Evolutionary conservation across 2,888 invertebrate genomes (phyloP), one percentile per base, ranked within the genome.

Genomic region (Acronicta psi): DNA sequence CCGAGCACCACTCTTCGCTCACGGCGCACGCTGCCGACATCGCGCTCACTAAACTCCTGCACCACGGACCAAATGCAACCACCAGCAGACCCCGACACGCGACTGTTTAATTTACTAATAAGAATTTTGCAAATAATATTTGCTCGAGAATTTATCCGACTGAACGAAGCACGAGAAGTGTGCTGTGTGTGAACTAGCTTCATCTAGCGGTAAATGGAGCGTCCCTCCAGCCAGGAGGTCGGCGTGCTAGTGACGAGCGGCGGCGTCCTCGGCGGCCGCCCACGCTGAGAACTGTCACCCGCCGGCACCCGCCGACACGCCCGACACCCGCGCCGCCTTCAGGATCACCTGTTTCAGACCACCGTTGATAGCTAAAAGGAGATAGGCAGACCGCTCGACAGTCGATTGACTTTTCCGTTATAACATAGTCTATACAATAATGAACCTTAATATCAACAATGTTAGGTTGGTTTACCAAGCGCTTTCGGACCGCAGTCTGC

Each of bases 1-100:
- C 89, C 14, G 82, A 77, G 63, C 87, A 85, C 79, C 85, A 86
- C 79, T 88, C 87, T 68, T 85, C 84, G 55, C 79, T 83, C 67
- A 83, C 73, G 13, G 58, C 69, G 20, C 66, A 45, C 44, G 56
- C 60, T 7, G 61, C 74, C 7, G 77, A 60, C 79, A 81, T 77
- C 25, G 23, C 44, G n/a, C 49, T 23, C 31, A 25, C 36, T 23
- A 7, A 34, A 16, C 43, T 16, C 17, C 34, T 0, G 13, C 17
- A 23, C 17, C 38, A 23, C 44, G 8, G 16, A 10, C 14, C 6
- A 16, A 13, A n/a, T 17, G 6, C 11, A 29, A 7, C 29, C 11
- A 43, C 43, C 16, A 17, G 16, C n/a, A n/a, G 34, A 6, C 2
- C 11, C 10, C 16, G 11, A 17, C 29, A 11, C 13, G 11, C 14